Conservation (phyloP, 2,888 invertebrate species). For the Cancer borealis region DNA sequence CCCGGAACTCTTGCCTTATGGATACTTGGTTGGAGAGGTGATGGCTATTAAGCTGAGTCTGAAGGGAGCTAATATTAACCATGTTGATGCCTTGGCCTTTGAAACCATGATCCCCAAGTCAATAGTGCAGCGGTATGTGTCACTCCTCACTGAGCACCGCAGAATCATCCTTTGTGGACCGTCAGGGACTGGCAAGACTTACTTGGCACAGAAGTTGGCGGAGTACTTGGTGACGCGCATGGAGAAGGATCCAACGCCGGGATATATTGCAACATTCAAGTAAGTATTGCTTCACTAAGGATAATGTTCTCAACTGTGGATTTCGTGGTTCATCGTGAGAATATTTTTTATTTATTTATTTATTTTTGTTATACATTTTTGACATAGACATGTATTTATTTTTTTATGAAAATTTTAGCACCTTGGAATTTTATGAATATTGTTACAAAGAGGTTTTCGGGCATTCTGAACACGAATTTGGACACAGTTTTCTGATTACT, state of each 20-base stretch:
- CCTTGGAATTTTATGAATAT: too few species aligned
- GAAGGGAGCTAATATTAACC: slow-evolving; percentile 86
- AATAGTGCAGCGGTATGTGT: slow-evolving; percentile 94
- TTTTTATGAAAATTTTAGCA: too few species aligned
- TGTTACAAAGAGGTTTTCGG: too few species aligned
- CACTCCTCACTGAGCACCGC: slow-evolving; percentile 93
- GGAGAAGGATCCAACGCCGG: slow-evolving; percentile 79
- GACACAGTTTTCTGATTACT: too few species aligned
- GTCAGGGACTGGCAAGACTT: slow-evolving; percentile 97
- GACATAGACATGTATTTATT: too few species aligned
- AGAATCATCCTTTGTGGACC: slow-evolving; percentile 97
- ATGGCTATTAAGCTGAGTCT: slow-evolving; percentile 82
- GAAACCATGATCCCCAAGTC: slow-evolving; percentile 97
- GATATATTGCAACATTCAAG: slow-evolving; percentile 96
- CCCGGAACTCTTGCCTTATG: slow-evolving; percentile 95
- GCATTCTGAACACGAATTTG: too few species aligned
- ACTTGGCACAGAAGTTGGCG: slow-evolving; percentile 95
- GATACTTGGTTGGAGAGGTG: slow-evolving; percentile 90
- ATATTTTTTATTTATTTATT: too few species aligned
- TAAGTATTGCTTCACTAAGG: slow-evolving; percentile 81
- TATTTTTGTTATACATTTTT: too few species aligned
- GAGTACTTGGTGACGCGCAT: slow-evolving; percentile 87
- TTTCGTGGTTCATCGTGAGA: not conserved
- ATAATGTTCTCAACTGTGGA: not conserved
- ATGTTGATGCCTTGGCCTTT: slow-evolving; percentile 94